Percentiles rank a stretch among this genome's conserved stretches.
Conservation (phyloP, 53 echinoderm and acorn worm genomes). For the Echinometra lucunter region DNA sequence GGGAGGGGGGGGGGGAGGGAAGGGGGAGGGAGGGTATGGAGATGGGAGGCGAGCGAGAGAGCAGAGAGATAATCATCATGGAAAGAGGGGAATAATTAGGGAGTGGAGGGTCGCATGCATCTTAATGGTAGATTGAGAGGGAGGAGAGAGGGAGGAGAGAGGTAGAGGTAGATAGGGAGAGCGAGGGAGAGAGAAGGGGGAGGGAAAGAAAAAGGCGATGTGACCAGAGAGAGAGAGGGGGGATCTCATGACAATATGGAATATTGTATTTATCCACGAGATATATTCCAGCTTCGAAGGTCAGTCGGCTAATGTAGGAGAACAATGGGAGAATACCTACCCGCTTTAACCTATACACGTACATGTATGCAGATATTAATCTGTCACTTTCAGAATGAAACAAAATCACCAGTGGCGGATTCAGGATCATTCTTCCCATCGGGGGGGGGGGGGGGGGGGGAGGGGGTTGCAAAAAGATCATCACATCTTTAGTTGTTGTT, state of each 20-base stretch:
- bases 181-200: background rate
- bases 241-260: background rate
- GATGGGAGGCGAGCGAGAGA: background rate
- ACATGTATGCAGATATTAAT: too few relatives aligned
- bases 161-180: background rate
- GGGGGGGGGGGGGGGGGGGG: too few relatives aligned
- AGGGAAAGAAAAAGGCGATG: background rate
- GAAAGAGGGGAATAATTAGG: too few relatives aligned
- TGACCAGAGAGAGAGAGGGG: background rate
- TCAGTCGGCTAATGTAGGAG: conserved; percentile 26
- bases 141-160: too few relatives aligned
- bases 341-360: background rate
- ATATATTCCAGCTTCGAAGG: conserved; percentile 53
- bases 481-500: too few relatives aligned
- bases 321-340: conserved; percentile 43
- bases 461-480: too few relatives aligned
- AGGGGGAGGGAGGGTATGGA: background rate
- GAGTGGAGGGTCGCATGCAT: too few relatives aligned
- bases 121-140: too few relatives aligned
- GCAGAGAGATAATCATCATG: too few relatives aligned
- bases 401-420: background rate
- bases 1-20: background rate
- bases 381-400: background rate
- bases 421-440: too few relatives aligned
- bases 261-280: conserved; percentile 56